Evolutionary conservation across 2,113 vertebrate genomes (phyloP), one percentile per base, ranked within the genome.

Genomic region (Odobenus rosmarus): DNA sequence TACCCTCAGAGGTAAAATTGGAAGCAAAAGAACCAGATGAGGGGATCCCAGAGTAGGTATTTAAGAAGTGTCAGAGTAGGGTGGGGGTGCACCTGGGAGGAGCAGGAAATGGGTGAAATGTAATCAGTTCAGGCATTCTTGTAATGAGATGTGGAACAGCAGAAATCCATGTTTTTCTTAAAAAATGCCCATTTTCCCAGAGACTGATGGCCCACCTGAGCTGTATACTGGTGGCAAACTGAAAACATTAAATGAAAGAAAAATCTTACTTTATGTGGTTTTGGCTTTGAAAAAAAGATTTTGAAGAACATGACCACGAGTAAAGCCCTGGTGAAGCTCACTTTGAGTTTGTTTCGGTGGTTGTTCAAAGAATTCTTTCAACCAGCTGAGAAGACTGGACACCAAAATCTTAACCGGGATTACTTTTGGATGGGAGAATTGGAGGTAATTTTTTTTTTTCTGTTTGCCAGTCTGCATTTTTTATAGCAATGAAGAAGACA

Each of bases 151-250:
- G 64, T 39, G 24, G 92, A 93, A 85, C 16, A 33, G 84, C 36
- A 85, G 28, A 92, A 94, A 93, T 64, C 33, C 39, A 93, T 10
- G 1, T 84, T 97, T 96, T 93, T 72, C 67, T 97, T 76, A 67
- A 18, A 80, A 97, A 88, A 88, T 55, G 16, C 23, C 5, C 1
- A 3, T 87, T 96, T 95, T 55, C 39, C 42, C 11, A 39, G 53
- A 81, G 28, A 82, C 10, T 28, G 19, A 74, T 53, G 36, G 55
- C 23, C 24, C 61, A n/a, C 15, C 62, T 36, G 42, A 80, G 74
- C 36, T 89, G 1, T 53, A 57, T 57, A 83, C 19, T 79, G 72
- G 26, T 67, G 39, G 42, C 23, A 96, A 94, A 87, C 67, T 76
- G 13, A 93, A 95, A 87, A 49, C 28, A 83, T 81, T 74, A 74